These are phyloP conservation scores for Nannoperca australis DNA, from an alignment of 2,797 vertebrate species.

Conservation along the genomic window DNA sequence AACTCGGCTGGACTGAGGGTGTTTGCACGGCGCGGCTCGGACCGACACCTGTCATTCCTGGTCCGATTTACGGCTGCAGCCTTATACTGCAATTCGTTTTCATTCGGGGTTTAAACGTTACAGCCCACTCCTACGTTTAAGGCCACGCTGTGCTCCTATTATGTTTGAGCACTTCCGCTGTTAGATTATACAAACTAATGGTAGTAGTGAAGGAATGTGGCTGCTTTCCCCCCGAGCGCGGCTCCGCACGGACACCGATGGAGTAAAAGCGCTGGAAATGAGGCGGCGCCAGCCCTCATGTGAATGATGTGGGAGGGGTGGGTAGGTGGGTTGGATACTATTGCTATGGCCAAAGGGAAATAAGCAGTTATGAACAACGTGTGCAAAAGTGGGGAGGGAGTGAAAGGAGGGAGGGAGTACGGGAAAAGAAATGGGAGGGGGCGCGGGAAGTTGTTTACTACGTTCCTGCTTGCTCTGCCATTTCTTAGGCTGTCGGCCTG, in stretches of 20 bases:
- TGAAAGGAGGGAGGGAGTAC: conserved; percentile 66
- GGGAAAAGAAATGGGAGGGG: conserved; percentile 75
- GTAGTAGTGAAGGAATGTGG: conserved; percentile 66
- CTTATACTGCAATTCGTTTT: neutral
- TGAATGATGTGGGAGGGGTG: conserved; percentile 70
- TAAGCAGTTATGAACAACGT: conserved; percentile 85
- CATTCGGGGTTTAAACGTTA: conserved; percentile 14
- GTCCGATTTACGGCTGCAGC: conserved; percentile 17
- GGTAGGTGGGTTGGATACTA: conserved; percentile 69
- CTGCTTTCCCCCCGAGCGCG: conserved; percentile 4
- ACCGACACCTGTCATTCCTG: conserved; percentile 74
- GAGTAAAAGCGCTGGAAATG: conserved; percentile 69
- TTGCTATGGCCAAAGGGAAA: conserved; percentile 81
- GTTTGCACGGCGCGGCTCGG: conserved; percentile 30
- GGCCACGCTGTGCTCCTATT: neutral
- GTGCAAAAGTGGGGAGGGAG: conserved; percentile 80
- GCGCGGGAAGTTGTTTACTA: conserved; percentile 82
- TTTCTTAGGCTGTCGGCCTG: conserved; percentile 51
- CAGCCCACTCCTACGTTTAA: neutral
- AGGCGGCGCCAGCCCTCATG: conserved; percentile 69
- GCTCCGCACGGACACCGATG: conserved; percentile 41
- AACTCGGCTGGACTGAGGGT: neutral
- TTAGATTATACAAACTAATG: conserved; percentile 17
- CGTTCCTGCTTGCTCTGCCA: conserved; percentile 64
- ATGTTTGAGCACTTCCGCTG: conserved; percentile 11